Evolutionary conservation across 2,888 invertebrate species (phyloP).

Genomic region (Scaptomyza polygonia): DNA sequence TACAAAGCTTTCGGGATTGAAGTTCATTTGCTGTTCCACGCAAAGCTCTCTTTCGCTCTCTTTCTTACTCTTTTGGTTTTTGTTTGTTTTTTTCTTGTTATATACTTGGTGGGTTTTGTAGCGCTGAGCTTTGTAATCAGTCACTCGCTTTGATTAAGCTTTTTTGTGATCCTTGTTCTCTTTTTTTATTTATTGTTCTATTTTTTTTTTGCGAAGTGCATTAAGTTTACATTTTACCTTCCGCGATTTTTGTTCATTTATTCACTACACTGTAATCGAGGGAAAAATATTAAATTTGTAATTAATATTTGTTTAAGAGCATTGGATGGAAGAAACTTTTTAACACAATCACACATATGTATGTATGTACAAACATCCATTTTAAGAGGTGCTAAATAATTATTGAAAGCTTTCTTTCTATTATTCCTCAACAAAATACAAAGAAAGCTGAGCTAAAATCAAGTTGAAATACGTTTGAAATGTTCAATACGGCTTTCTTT

Average conservation of each 20-base stretch:
- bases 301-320: background rate
- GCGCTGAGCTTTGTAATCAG: conserved; percentile 35
- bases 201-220: conserved; percentile 51
- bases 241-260: conserved; percentile 29
- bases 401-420: background rate
- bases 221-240: conserved; percentile 62
- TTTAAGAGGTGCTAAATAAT: conserved; percentile 1
- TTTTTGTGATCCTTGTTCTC: conserved; percentile 14
- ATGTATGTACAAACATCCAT: background rate
- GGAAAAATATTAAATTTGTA: conserved; percentile 7
- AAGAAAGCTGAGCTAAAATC: too few species aligned
- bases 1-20: conserved; percentile 67
- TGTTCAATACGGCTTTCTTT: too few species aligned
- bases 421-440: too few species aligned
- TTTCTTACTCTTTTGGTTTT: conserved; percentile 32
- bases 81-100: conserved; percentile 3
- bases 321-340: background rate
- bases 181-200: conserved; percentile 17
- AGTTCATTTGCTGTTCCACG: conserved; percentile 73
- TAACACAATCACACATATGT: conserved; percentile 1
- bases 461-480: too few species aligned
- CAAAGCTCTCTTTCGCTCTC: conserved; percentile 5
- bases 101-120: conserved; percentile 42
- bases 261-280: conserved; percentile 38
- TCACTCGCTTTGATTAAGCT: conserved; percentile 14